Percentiles rank a stretch among this genome's conserved stretches.
phyloP scores from a whole-genome alignment of 2,888 invertebrate species.

The Exephanes ischioxanthus region DNA sequence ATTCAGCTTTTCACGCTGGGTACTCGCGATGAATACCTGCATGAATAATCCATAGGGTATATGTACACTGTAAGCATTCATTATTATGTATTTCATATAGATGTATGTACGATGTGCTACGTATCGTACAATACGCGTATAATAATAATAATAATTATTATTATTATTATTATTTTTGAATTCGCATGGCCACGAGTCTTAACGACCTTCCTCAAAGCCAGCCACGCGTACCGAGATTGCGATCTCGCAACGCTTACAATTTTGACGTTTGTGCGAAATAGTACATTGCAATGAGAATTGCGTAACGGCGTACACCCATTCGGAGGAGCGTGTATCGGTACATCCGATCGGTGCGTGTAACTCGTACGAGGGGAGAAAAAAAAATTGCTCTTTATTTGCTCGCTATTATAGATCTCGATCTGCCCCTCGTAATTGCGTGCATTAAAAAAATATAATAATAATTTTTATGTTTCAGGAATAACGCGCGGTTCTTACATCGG shows the following conservation, averaged over 20 bases:
- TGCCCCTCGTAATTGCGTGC: neutral
- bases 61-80: constrained; percentile 4
- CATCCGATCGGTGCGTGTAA: neutral
- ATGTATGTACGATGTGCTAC: neutral
- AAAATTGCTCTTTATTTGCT: neutral
- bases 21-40: neutral
- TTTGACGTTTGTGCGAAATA: constrained; percentile 41
- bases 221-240: constrained; percentile 30
- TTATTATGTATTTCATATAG: neutral
- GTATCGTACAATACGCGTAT: neutral
- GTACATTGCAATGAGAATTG: constrained; percentile 34
- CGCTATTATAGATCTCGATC: neutral
- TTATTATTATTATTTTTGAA: constrained; percentile 26
- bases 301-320: constrained; percentile 1
- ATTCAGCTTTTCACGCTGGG: constrained; percentile 1
- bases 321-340: constrained; percentile 5
- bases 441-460: neutral
- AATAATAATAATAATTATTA: neutral
- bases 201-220: constrained; percentile 53
- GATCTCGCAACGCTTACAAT: constrained; percentile 24
- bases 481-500: constrained; percentile 81
- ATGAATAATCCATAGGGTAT: constrained; percentile 3
- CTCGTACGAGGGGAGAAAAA: neutral
- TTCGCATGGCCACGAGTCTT: constrained; percentile 25
- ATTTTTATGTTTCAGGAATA: constrained; percentile 78